Evolutionary conservation across 2,888 invertebrate species (phyloP), one percentile per base, ranked within the genome.

Genomic region (Himalopsyche tibetana): DNA sequence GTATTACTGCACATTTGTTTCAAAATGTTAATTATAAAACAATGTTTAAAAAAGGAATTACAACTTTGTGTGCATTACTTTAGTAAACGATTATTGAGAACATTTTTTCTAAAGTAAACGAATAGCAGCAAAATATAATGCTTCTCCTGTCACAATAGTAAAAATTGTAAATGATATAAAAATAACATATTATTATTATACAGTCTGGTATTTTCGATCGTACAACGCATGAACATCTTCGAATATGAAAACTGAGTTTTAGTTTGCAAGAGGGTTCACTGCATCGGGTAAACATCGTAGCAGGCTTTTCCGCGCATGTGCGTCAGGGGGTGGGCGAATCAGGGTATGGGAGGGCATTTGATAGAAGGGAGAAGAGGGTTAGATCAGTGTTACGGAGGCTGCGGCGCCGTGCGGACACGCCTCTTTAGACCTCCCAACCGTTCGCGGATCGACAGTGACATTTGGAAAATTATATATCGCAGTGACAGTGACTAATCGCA

Each of bases 311-410:
- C 51, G 84, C 84, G 86, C 84, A 51, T 79, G 87, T 84, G 84
- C 82, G 81, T 51, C 69, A 36, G 40, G 80, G 84, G 55, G 86
- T 51, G 83, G 36, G 45, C 45, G 40, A 63, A 80, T 15, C 55
- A 42, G 36, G 84, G 56, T 80, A 83, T 83, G 83, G 40, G 69
- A 83, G 83, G 83, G 83, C 42, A 83, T 74, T 74, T 45, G 79
- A 55, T 80, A 80, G 80, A 51, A 51, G 36, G 84, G 82, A 55
- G 80, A 63, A 82, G 28, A 28, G 63, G 84, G 69, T 28, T 82
- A 69, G 63, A 56, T 92, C 93, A 93, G 93, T 93, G 91, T 91
- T 92, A 92, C 92, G 93, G 93, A 93, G 92, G 93, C 93, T 88
- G 88, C 88, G 86, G 87, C 89, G 91, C 91, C 91, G 92, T 91